Evolutionary conservation across 2,888 invertebrate species (phyloP), one percentile per base, ranked within the genome.

Genomic region (Agriopis marginaria): DNA sequence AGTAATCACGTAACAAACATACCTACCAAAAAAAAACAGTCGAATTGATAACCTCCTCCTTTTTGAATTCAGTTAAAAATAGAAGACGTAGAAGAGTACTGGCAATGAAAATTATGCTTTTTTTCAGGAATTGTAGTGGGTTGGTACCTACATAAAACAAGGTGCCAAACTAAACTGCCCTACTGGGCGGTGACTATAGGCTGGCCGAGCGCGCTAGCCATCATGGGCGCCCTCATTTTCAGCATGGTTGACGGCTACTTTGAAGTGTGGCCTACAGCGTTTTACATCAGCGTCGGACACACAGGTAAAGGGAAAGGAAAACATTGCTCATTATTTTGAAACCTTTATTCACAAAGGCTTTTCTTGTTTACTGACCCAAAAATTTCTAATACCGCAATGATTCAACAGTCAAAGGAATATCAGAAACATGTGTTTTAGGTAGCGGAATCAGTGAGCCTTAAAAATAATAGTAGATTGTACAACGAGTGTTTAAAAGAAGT

Each of bases 271-370:
- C 94, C 95, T 6, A 96, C 96, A 4, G 96, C 97, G 0, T 95
- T 97, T 85, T 97, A 97, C 88, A 97, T 97, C 83, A 96, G 96
- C 79, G 86, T 97, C 47, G 96, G 96, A 17, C 96, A 97, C 79
- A 96, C 96, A 74, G 96, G 95, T 95, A 86, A 85, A 39, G 8
- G 4, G 11, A 58, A 56, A 53, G 59, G 7, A 40, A 55, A 56
- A 42, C 11, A 49, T 60, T 40, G 39, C 40, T 60, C 40, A 50
- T 50, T 60, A 49, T 76, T 64, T 51, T 32, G 10, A 65, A 58
- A 17, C 40, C 60, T 54, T 59, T 56, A 39, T 12, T 42, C n/a
- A 60, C 60, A 66, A 66, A 55, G 7, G 54, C 8, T 47, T 66
- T 49, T 56, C 49, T 56, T 32, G 32, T 32, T 32, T 32, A 32